These are phyloP conservation scores for Enteromius afrohamiltoni DNA, from an alignment of 2,797 vertebrate genomes.

Conservation along the genomic window DNA sequence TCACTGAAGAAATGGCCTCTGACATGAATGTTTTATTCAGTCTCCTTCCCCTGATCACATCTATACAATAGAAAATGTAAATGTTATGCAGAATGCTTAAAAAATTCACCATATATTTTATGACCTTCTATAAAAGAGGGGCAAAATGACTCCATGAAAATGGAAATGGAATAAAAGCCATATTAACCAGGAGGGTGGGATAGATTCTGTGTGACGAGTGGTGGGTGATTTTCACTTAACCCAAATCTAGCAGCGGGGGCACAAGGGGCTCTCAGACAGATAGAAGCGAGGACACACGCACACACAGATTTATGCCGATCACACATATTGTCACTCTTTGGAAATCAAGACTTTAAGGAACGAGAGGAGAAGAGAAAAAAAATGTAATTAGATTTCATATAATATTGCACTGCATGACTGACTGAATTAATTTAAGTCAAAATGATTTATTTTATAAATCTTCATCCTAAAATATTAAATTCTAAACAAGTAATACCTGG, in stretches of 20 bases:
- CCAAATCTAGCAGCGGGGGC: constrained; percentile 35
- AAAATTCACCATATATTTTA: constrained; percentile 77
- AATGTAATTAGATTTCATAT: not conserved
- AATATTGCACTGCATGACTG: not conserved
- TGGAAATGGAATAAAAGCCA: constrained; percentile 72
- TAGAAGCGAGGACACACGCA: constrained; percentile 21
- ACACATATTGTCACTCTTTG: constrained; percentile 23
- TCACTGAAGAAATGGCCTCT: constrained; percentile 79
- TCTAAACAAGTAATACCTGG: not conserved
- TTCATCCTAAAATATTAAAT: not conserved
- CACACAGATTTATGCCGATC: constrained; percentile 66
- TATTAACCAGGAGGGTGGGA: constrained; percentile 68
- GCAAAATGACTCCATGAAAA: constrained; percentile 75
- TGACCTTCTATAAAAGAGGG: constrained; percentile 77
- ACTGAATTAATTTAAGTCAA: not conserved
- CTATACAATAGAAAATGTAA: constrained; percentile 80
- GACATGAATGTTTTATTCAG: constrained; percentile 79
- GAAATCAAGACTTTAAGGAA: not conserved
- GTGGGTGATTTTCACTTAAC: constrained; percentile 76
- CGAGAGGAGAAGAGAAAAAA: not conserved
- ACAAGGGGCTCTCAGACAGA: constrained; percentile 36
- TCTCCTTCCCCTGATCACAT: constrained; percentile 70
- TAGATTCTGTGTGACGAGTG: constrained; percentile 56
- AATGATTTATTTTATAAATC: not conserved
- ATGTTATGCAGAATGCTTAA: constrained; percentile 74